Percentiles rank a stretch among this genome's conserved stretches.
Evolutionary conservation across 2,888 invertebrate species (phyloP).

Genomic region (Macrostomum cliftonense): DNA sequence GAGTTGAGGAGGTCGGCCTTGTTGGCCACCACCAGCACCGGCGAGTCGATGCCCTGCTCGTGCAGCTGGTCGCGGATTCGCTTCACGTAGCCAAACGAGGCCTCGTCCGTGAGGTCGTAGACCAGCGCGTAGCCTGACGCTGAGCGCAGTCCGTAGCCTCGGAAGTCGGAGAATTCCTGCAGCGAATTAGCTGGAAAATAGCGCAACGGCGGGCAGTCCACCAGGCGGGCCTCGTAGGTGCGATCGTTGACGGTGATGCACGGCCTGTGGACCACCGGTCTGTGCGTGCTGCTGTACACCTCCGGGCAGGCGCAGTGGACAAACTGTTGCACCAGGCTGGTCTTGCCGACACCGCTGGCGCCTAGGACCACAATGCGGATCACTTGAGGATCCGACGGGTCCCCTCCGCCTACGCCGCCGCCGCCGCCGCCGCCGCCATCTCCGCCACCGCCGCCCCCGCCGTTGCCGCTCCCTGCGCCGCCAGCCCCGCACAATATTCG

Average conservation of each 20-base stretch:
- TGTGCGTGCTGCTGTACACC: slow-evolving; percentile 55
- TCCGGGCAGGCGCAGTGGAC: slow-evolving; percentile 64
- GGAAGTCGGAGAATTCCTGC: slow-evolving; percentile 67
- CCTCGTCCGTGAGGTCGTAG: slow-evolving; percentile 74
- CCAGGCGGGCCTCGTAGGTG: slow-evolving; percentile 50
- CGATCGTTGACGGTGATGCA: slow-evolving; percentile 66
- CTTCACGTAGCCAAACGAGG: slow-evolving; percentile 65
- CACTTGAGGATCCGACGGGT: slow-evolving; percentile 45
- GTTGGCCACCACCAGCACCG: slow-evolving; percentile 75
- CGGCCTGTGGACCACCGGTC: slow-evolving; percentile 59
- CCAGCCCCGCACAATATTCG: too few species aligned
- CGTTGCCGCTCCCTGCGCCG: too few species aligned
- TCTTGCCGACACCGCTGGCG: slow-evolving; percentile 75
- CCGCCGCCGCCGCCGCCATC: too few species aligned
- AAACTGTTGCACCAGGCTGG: slow-evolving; percentile 68
- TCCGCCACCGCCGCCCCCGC: too few species aligned
- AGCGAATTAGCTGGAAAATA: slow-evolving; percentile 68
- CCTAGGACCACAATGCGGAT: slow-evolving; percentile 68
- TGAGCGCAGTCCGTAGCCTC: slow-evolving; percentile 40
- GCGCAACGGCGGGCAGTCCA: slow-evolving; percentile 63
- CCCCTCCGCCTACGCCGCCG: too few species aligned
- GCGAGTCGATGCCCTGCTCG: slow-evolving; percentile 56
- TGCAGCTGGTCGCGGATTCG: slow-evolving; percentile 76
- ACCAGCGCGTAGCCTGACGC: slow-evolving; percentile 65
- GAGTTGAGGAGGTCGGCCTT: slow-evolving; percentile 53